Percentiles rank a stretch among this genome's conserved stretches.
Evolutionary conservation across 2,888 invertebrate species (phyloP).

Genomic region (Hypsopygia costalis): DNA sequence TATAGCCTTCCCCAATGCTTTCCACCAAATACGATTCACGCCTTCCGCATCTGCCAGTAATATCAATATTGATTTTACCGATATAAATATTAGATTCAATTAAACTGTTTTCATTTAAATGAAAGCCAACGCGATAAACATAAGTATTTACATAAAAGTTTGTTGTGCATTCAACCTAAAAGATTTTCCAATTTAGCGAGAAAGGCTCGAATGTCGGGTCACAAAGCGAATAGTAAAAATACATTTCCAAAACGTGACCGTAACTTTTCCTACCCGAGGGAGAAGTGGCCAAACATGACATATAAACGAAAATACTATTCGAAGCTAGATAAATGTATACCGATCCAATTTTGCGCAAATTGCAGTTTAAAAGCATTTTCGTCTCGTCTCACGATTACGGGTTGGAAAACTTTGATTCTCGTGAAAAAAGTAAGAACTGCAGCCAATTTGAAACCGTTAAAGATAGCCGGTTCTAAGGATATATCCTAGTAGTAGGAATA

Average conservation of each 20-base stretch:
- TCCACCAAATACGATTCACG: no score
- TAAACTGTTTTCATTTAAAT: slow-evolving; percentile 37
- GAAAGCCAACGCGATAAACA: slow-evolving; percentile 27
- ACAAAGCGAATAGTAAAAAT: slow-evolving; percentile 61
- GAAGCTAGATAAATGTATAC: slow-evolving; percentile 39
- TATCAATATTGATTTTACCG: no score
- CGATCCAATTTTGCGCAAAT: slow-evolving; percentile 30
- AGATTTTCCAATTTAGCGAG: slow-evolving; percentile 63
- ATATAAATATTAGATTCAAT: no score
- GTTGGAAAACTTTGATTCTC: no score
- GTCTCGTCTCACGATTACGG: no score
- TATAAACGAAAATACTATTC: slow-evolving; percentile 46
- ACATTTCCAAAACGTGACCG: slow-evolving; percentile 55
- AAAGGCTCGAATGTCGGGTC: slow-evolving; percentile 51
- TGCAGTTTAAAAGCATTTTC: slow-evolving; percentile 24
- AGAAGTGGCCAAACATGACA: slow-evolving; percentile 40
- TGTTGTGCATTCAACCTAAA: slow-evolving; percentile 45
- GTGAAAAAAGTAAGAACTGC: no score
- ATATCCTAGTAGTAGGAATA: no score
- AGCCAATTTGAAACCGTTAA: no score
- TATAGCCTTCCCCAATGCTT: no score
- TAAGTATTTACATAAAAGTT: slow-evolving; percentile 50
- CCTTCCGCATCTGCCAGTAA: no score
- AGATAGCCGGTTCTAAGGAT: no score
- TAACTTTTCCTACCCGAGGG: slow-evolving; percentile 48